These are phyloP conservation scores for Microplitis demolitor DNA, from an alignment of 1,140 invertebrate genomes.

Conservation along the genomic window DNA sequence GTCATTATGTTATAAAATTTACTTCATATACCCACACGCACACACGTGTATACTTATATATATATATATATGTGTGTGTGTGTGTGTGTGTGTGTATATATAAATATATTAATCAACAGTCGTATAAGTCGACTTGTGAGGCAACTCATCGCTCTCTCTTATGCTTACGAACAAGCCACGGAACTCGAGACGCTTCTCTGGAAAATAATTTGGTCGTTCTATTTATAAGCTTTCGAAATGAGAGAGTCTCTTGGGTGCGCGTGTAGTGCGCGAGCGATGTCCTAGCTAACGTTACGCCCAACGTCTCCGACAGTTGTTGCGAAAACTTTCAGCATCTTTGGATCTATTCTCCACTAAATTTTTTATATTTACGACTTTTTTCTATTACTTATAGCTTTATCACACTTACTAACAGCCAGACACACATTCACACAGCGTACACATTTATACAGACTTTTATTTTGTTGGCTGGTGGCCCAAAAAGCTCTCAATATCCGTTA, in stretches of 20 bases:
- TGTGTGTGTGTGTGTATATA: neutral
- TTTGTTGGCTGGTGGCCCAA: neutral
- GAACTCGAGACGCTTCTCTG: slow-evolving; percentile 35
- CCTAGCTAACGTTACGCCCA: slow-evolving; percentile 13
- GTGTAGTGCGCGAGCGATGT: slow-evolving; percentile 2
- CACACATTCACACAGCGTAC: neutral
- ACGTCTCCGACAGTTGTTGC: slow-evolving; percentile 20
- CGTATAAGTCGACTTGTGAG: neutral
- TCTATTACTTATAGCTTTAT: neutral
- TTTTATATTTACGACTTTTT: slow-evolving; percentile 15
- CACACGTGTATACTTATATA: neutral
- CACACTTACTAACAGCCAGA: neutral
- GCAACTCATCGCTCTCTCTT: neutral
- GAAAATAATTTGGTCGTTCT: slow-evolving; percentile 37
- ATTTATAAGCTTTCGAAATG: slow-evolving; percentile 34
- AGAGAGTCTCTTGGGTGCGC: slow-evolving; percentile 24
- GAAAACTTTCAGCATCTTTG: slow-evolving; percentile 25
- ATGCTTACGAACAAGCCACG: slow-evolving; percentile 19
- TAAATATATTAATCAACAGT: neutral
- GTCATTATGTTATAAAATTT: neutral
- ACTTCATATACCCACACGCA: neutral
- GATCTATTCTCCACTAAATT: neutral
- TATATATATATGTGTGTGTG: too few species aligned
- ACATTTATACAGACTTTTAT: neutral
- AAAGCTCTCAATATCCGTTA: neutral